Percentiles rank a stretch among this genome's conserved stretches.
phyloP scores from a whole-genome alignment of 2,113 vertebrate species.

The Raja brachyura region DNA sequence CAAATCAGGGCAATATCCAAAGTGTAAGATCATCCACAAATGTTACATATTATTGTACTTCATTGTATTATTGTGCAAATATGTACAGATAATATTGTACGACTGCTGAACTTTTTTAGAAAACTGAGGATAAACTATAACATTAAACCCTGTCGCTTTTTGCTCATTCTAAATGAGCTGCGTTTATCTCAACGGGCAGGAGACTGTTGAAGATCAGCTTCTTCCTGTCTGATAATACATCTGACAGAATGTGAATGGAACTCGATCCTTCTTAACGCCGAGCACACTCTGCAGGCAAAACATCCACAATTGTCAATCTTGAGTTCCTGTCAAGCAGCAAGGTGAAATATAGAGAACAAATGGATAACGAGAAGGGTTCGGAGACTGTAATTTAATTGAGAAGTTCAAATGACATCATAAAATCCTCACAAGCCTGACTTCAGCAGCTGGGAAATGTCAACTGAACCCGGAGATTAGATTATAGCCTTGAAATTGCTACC shows the following conservation, averaged over 20 bases:
- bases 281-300: neutral
- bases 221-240: neutral
- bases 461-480: constrained; percentile 29
- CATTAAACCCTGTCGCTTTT: no score
- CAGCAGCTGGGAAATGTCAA: neutral
- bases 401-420: constrained; percentile 5
- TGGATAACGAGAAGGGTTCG: neutral
- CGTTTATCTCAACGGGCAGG: neutral
- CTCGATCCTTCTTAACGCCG: neutral
- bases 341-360: neutral
- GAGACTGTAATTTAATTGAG: constrained; percentile 13
- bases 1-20: neutral
- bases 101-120: neutral
- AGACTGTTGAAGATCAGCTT: neutral
- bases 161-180: neutral
- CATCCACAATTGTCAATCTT: neutral
- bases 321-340: neutral
- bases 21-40: neutral
- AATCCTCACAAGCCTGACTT: neutral
- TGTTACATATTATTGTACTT: neutral
- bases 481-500: constrained; percentile 12
- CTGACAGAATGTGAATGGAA: neutral
- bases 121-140: neutral
- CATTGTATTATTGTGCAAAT: neutral
- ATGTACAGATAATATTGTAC: neutral